Percentiles rank a stretch among this genome's conserved stretches.
Conservation (phyloP, 2,113 vertebrate species). For the Ceyx cyanopectus region DNA sequence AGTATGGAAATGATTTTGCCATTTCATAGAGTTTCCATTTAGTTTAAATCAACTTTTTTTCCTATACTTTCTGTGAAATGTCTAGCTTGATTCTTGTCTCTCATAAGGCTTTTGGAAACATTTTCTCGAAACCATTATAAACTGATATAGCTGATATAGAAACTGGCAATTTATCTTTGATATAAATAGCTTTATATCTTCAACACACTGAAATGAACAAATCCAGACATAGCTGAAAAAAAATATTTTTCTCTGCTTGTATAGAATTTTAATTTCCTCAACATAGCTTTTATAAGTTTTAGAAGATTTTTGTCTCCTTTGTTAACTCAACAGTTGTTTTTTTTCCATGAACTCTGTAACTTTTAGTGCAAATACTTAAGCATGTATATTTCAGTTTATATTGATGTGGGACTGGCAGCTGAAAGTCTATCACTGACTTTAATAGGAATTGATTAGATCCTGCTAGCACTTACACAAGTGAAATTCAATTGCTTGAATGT, state of each 20-base stretch:
- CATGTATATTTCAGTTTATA: neutral
- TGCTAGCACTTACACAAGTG: constrained; percentile 14
- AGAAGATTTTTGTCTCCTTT: neutral
- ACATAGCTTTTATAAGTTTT: neutral
- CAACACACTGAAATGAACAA: neutral
- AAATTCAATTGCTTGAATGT: constrained; percentile 41
- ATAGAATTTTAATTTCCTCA: neutral
- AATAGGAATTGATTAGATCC: constrained; percentile 54
- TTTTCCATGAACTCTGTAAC: neutral
- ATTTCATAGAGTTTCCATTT: neutral
- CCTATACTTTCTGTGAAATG: neutral
- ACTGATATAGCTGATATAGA: neutral
- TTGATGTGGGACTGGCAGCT: constrained; percentile 1
- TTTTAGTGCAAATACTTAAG: neutral
- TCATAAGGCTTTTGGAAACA: neutral
- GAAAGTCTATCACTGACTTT: constrained; percentile 32
- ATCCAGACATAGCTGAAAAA: neutral
- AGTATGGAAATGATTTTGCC: neutral
- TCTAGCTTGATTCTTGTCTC: neutral
- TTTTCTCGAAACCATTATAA: neutral
- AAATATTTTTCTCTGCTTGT: neutral
- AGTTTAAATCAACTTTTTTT: neutral
- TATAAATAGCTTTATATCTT: neutral
- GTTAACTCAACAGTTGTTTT: neutral
- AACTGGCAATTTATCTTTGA: neutral